Conservation (phyloP, 2,113 vertebrate genomes). For the Leucosticte australis region DNA sequence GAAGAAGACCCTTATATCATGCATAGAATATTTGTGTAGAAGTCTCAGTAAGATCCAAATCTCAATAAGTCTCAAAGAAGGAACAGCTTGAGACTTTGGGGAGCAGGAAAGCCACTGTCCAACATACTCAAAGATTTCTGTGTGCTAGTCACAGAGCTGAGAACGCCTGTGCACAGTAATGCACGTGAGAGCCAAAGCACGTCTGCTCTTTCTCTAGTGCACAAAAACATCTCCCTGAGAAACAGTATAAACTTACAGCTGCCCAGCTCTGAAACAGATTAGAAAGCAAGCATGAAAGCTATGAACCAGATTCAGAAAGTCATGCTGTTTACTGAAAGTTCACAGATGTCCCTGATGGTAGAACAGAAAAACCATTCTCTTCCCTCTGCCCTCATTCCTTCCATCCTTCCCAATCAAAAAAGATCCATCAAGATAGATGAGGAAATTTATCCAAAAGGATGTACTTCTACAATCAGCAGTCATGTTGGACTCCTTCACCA, state of each 20-base stretch:
- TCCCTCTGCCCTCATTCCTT: not conserved
- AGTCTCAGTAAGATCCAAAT: not conserved
- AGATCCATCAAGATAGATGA: not conserved
- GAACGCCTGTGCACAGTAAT: not conserved
- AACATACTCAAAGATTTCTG: not conserved
- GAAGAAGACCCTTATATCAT: not conserved
- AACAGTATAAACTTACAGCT: not conserved
- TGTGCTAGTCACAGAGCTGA: not conserved
- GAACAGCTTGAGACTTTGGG: not conserved
- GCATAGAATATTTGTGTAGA: not conserved
- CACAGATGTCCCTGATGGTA: not conserved
- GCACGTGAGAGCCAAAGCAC: not conserved
- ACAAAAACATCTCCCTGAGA: not conserved
- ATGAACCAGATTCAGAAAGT: slow-evolving; percentile 4
- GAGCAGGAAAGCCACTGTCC: not conserved
- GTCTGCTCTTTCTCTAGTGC: not conserved
- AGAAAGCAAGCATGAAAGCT: slow-evolving; percentile 14
- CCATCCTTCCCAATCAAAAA: not conserved
- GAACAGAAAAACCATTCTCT: not conserved
- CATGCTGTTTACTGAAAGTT: not conserved
- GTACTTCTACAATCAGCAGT: not conserved
- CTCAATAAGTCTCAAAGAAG: not conserved
- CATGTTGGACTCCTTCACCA: not conserved
- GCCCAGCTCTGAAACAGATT: not conserved
- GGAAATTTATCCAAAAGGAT: not conserved